A percentile compares a stretch with the other conserved stretches of the same genome.
Evolutionary conservation across 2,888 invertebrate genomes (phyloP).

Genomic region (Dromius quadrimaculatus): DNA sequence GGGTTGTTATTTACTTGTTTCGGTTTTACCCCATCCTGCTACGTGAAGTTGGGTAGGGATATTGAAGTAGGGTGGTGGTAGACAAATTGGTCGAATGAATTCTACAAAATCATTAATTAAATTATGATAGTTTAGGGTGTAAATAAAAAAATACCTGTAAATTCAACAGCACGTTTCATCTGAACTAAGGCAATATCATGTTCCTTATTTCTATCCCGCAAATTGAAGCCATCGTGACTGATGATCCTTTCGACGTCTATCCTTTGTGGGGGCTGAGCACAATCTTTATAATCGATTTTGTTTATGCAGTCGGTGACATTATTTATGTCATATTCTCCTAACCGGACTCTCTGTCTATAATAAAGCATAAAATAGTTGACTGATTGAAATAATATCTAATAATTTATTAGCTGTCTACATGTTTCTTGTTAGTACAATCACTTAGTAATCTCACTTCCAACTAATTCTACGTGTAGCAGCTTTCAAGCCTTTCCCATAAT

Average conservation of each 20-base stretch:
- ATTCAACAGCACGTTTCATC: conserved; percentile 6
- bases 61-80: conserved; percentile 55
- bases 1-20: conserved; percentile 58
- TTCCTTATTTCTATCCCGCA: conserved; percentile 55
- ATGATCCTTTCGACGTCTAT: conserved; percentile 71
- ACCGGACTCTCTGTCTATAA: conserved; percentile 58
- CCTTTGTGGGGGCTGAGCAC: conserved; percentile 70
- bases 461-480: too few relatives aligned
- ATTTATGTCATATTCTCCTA: conserved; percentile 68
- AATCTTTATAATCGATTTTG: conserved; percentile 59
- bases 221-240: conserved; percentile 71
- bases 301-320: conserved; percentile 65
- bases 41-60: conserved; percentile 60
- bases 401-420: too few relatives aligned
- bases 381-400: too few relatives aligned
- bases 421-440: too few relatives aligned
- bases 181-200: conserved; percentile 61
- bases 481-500: too few relatives aligned
- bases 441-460: too few relatives aligned
- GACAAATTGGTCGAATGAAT: conserved; percentile 66
- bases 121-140: not conserved
- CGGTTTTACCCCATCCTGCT: conserved; percentile 71
- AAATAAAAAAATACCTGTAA: conserved; percentile 62
- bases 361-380: too few relatives aligned
- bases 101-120: conserved; percentile 61